phyloP scores from a whole-genome alignment of 1,140 invertebrate species.

The Myzus persicae region DNA sequence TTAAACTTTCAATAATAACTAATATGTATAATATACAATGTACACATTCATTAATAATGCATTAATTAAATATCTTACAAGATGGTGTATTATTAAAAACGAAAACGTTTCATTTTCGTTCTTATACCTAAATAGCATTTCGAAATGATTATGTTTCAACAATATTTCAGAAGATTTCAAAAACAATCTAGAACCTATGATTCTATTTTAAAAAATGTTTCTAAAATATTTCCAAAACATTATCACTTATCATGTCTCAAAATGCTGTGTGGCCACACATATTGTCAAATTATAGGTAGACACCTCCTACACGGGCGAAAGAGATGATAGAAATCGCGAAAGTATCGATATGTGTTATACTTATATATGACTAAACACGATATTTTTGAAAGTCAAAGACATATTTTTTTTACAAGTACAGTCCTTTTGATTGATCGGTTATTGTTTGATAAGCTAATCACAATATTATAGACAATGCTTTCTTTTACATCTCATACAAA shows the following conservation, averaged over 20 bases:
- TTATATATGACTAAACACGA: not conserved
- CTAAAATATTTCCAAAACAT: no score
- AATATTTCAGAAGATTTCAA: no score
- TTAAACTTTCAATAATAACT: not conserved
- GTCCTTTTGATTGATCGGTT: not conserved
- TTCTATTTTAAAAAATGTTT: no score
- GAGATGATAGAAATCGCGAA: not conserved
- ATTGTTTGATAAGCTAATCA: not conserved
- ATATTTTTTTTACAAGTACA: not conserved
- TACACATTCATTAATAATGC: no score
- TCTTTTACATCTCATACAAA: not conserved
- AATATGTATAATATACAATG: not conserved
- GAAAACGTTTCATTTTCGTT: not conserved
- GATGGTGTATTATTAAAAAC: not conserved
- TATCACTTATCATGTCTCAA: no score
- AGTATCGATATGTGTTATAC: not conserved
- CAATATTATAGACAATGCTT: not conserved
- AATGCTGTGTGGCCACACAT: no score
- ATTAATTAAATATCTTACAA: not conserved
- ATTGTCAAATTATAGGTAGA: not conserved
- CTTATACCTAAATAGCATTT: no score
- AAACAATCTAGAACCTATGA: no score
- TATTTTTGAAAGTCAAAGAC: conserved; percentile 1
- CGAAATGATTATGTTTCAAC: no score
- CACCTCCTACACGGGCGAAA: not conserved